Conservation (phyloP, 2,797 vertebrate genomes). For the Calcarius lapponicus region DNA sequence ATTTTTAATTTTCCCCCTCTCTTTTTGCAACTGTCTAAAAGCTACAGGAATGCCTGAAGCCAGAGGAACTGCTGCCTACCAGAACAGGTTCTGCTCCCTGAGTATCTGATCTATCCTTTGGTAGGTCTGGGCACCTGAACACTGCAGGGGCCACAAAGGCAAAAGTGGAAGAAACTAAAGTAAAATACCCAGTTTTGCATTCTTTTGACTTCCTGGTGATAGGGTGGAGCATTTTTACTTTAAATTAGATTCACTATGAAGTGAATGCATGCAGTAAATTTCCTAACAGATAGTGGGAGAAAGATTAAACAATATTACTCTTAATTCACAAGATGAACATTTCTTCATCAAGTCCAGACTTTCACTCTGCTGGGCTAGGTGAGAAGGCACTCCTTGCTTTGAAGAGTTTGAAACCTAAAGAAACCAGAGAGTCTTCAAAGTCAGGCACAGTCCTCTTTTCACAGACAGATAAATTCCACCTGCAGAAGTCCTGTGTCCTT, state of each 20-base stretch:
- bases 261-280: background rate
- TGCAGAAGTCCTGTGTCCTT: background rate
- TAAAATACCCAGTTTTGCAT: background rate
- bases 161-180: background rate
- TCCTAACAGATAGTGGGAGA: background rate
- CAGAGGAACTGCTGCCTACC: background rate
- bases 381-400: background rate
- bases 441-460: background rate
- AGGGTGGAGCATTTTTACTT: background rate
- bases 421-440: background rate
- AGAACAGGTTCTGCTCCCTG: background rate
- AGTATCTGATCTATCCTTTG: background rate
- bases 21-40: background rate
- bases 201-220: background rate
- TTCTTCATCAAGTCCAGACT: background rate
- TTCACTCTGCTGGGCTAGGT: background rate
- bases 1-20: background rate
- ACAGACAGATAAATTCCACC: background rate
- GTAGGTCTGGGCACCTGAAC: background rate
- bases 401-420: background rate
- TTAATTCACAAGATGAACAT: background rate
- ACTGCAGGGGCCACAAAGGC: background rate
- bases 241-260: background rate
- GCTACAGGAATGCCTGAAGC: background rate
- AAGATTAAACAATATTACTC: background rate